Conservation (phyloP, 2,888 invertebrate genomes). For the Tetramorium bicarinatum region DNA sequence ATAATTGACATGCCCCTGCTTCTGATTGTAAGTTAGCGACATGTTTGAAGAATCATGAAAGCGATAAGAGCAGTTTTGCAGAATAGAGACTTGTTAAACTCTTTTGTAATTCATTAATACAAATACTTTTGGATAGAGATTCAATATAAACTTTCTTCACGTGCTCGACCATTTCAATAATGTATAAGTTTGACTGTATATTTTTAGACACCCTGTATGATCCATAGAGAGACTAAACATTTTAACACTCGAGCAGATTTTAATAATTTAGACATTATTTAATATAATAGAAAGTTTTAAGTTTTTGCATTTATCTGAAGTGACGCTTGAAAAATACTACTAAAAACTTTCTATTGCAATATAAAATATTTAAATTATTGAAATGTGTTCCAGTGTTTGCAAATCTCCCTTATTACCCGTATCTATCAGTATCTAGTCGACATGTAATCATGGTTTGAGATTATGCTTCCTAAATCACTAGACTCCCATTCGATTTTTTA, state of each 20-base stretch:
- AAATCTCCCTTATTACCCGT: conserved; percentile 33
- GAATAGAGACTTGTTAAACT: background rate
- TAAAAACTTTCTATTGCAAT: conserved; percentile 3
- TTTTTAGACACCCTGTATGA: conserved; percentile 51
- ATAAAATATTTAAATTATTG: conserved; percentile 31
- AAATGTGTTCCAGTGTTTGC: background rate
- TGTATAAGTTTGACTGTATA: conserved; percentile 24
- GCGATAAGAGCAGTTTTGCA: conserved; percentile 10
- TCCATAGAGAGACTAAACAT: conserved; percentile 29
- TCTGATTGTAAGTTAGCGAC: conserved; percentile 26
- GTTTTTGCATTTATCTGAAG: background rate
- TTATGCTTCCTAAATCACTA: conserved; percentile 17
- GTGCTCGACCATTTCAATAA: conserved; percentile 28
- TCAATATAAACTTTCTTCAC: conserved; percentile 29
- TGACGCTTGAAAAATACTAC: background rate
- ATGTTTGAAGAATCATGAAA: conserved; percentile 23
- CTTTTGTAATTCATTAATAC: background rate
- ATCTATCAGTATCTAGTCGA: conserved; percentile 27
- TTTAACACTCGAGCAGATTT: conserved; percentile 16
- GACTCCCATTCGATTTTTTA: conserved; percentile 22
- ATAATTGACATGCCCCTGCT: background rate
- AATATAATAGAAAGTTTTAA: background rate
- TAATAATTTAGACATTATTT: background rate
- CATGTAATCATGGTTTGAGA: conserved; percentile 20
- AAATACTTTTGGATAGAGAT: background rate